Base-by-base conservation (phyloP, 2,113 vertebrate genomes). In the Numenius arquata region DNA sequence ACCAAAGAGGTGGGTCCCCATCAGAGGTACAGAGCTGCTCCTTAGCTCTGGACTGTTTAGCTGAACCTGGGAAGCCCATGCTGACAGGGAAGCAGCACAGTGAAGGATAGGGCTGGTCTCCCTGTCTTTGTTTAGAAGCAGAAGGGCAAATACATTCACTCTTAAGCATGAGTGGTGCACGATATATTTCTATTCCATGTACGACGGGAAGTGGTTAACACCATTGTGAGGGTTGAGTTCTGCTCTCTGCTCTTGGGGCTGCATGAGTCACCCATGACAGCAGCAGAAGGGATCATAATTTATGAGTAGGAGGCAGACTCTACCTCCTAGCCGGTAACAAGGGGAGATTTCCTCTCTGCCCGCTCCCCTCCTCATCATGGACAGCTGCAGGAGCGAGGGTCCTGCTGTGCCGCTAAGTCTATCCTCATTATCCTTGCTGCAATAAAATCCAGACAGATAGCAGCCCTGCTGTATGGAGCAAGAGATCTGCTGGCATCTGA, bases 311-410 rank as follows among this genome's bases (percentile, higher is more conserved):
- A 59, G 11, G 41, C 53, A 84, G 61, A 74, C 12, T 6, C 16
- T 13, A 26, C 41, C n/a, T 72, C 85, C 36, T 6, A 13, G 6
- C 30, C 70, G 2, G 0, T 6, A 23, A 11, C 0, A 3, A 36
- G 63, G n/a, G 15, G 32, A 73, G 8, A 32, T 68, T 15, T 63
- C 48, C 43, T 56, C 50, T n/a, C n/a, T 14, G 29, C 29, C 13
- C 2, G 0, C 19, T 65, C 55, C 59, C 17, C 38, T 38, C 66
- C 74, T 62, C 77, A 15, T 8, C 53, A 12, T 1, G 26, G 70
- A 23, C 6, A n/a, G 36, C 90, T 38, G 84, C 50, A 25, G 72
- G 83, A 77, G 30, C 1, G 18, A 22, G 56, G 81, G 26, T 43
- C 62, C 80, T 12, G 17, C 75, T 16, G 75, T 61, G 61, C 52